Percentiles rank a stretch among this genome's conserved stretches.
Evolutionary conservation across 2,113 vertebrate species (phyloP).

Genomic region (Typhlomys cinereus): DNA sequence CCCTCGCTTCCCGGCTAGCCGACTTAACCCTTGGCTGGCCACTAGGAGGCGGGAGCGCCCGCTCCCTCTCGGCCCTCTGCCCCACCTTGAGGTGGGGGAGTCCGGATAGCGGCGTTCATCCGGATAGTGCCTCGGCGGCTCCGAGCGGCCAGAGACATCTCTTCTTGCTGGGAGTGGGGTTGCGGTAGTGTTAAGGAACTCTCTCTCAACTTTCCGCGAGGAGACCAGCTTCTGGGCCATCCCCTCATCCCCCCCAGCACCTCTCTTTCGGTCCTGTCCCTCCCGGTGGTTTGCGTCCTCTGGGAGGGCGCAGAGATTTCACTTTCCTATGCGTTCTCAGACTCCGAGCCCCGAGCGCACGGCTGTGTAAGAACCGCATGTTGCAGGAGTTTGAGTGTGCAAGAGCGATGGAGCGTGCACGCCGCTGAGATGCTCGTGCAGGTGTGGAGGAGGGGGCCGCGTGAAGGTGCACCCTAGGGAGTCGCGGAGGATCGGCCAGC

Average conservation of each 20-base stretch:
- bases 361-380: fast-evolving
- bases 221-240: neutral
- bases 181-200: neutral
- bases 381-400: constrained; percentile 38
- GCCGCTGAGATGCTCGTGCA: neutral
- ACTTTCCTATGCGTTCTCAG: neutral
- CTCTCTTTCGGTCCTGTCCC: neutral
- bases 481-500: neutral
- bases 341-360: neutral
- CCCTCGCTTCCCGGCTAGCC: constrained; percentile 61
- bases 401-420: neutral
- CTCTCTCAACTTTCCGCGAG: neutral
- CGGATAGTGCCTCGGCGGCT: neutral
- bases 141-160: neutral
- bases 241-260: neutral
- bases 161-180: neutral
- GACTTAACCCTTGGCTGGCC: constrained; percentile 72
- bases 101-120: neutral
- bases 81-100: neutral
- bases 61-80: neutral
- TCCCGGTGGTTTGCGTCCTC: neutral
- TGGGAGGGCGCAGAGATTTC: neutral
- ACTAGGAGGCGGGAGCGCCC: constrained; percentile 41
- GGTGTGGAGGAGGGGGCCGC: neutral
- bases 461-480: neutral